Conservation (phyloP, 2,888 invertebrate genomes). For the Catonia carolina region DNA sequence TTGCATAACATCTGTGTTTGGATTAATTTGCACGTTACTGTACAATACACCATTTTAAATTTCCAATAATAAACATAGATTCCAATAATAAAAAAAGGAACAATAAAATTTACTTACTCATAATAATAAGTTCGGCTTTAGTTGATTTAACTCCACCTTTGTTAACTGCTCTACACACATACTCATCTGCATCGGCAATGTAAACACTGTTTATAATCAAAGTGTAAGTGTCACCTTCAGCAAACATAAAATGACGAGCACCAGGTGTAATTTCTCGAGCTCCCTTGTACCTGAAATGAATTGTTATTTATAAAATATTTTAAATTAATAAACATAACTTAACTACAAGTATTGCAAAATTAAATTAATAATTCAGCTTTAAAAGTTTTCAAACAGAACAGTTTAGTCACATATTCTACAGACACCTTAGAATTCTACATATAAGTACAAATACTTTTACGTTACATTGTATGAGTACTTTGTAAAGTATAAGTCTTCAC, state of each 20-base stretch:
- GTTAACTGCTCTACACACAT: constrained; percentile 91
- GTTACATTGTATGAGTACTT: too few species aligned
- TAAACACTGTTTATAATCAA: constrained; percentile 88
- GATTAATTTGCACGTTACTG: too few species aligned
- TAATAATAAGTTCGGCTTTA: constrained; percentile 90
- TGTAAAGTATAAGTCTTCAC: too few species aligned
- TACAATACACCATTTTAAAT: too few species aligned
- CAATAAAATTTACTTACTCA: constrained; percentile 78
- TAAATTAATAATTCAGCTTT: too few species aligned
- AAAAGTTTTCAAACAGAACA: constrained; percentile 2
- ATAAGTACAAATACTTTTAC: too few species aligned
- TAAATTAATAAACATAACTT: not conserved
- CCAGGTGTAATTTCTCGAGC: constrained; percentile 91
- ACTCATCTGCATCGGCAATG: constrained; percentile 98
- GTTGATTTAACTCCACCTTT: constrained; percentile 92
- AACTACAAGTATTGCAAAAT: not conserved
- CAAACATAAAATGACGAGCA: constrained; percentile 84
- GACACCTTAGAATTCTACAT: too few species aligned
- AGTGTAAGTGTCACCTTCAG: constrained; percentile 80
- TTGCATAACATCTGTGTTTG: too few species aligned
- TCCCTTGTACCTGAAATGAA: constrained; percentile 70
- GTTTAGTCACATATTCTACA: too few species aligned
- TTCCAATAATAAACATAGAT: too few species aligned
- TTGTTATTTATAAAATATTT: not conserved
- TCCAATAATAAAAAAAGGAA: too few species aligned